Evolutionary conservation across 2,888 invertebrate species (phyloP), one percentile per base, ranked within the genome.

Genomic region (Drosophila leonis): DNA sequence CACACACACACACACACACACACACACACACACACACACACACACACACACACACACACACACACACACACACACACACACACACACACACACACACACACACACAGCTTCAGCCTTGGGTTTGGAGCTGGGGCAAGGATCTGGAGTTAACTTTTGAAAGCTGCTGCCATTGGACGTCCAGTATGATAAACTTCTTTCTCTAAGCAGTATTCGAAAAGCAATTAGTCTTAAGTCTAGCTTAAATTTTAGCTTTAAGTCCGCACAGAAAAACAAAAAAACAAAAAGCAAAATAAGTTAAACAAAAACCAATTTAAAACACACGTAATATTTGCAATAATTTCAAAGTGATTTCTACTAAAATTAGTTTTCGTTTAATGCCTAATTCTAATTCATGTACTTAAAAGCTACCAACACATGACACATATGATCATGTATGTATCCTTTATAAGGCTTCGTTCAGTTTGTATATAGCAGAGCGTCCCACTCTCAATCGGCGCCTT

Each of bases 171-270:
- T 68, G 74, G 55, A 71, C 74, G 41, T 91, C 91, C 93, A 93
- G 93, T 92, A 91, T 91, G 83, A 92, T 93, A 92, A 92, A 92
- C 92, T 92, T 90, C 92, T 83, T 92, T 93, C 93, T 93, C 93
- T 93, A 93, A 93, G 93, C 93, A 93, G 93, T 93, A 93, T 93
- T 93, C 93, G 93, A 93, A 93, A 93, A 93, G 93, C 93, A 91
- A 92, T 83, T 93, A 93, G 92, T 27, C 65, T 72, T 91, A 92
- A 91, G 90, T 77, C 70, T 91, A 91, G 91, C 74, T 73, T 90
- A 90, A 83, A 80, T 86, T 86, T 31, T 83, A 80, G 71, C 8
- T 24, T 29, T 89, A 88, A 88, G 89, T 37, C 67, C 56, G 74
- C 75, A 84, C 82, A 68, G 54, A 80, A 49, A 52, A 72, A 65